Conservation (phyloP, 2,797 vertebrate genomes). For the Octomys mimax region DNA sequence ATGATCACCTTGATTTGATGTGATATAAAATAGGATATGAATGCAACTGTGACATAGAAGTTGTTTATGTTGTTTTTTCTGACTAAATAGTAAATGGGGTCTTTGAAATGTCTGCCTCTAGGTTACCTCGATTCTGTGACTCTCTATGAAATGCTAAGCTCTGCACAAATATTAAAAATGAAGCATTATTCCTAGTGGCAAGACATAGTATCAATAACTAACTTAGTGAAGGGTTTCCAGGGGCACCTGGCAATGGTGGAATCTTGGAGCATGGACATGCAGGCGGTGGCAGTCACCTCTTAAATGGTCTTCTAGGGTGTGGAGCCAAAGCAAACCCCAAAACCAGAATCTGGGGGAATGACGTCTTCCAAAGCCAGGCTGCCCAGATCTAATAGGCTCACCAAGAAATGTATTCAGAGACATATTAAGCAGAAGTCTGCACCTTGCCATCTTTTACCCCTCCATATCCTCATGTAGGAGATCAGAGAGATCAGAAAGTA, state of each 20-base stretch:
- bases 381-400: background rate
- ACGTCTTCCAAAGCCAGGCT: background rate
- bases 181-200: conserved; percentile 74
- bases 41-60: conserved; percentile 18
- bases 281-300: too few species aligned
- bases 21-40: conserved; percentile 2
- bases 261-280: background rate
- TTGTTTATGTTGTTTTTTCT: conserved; percentile 17
- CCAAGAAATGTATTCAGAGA: background rate
- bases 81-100: background rate
- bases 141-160: background rate
- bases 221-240: conserved; percentile 8
- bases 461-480: background rate
- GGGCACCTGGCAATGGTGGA: background rate
- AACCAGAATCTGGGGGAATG: background rate
- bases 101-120: conserved; percentile 1
- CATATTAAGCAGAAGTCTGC: background rate
- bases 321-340: background rate
- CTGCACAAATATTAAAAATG: conserved; percentile 35
- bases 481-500: conserved; percentile 23
- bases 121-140: background rate
- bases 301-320: background rate
- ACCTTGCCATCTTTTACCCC: background rate
- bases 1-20: background rate
- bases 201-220: conserved; percentile 73